Base-by-base conservation (phyloP, 2,113 vertebrate genomes). In the Bos taurus region DNA sequence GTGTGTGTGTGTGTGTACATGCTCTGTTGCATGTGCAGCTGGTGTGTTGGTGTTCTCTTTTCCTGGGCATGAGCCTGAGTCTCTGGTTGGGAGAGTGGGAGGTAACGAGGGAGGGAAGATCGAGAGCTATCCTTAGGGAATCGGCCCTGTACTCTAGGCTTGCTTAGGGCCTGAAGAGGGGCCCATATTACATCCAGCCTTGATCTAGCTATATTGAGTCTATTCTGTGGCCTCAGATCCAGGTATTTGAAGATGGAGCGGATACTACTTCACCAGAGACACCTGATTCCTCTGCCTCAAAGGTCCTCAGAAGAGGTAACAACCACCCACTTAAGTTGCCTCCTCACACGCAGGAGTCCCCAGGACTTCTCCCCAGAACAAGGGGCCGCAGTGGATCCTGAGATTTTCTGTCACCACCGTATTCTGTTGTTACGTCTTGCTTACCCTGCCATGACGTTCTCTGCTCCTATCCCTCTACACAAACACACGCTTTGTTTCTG, bases 251-350 rank as follows among this genome's bases (percentile, higher is more conserved):
- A 59, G 99, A 99, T 98, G 99, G 99, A 87, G 99, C 99, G 0
- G 99, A 99, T 95, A 99, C 99, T 1, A 99, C 99, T 0, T 99
- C 99, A 77, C 99, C 99, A 15, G 99, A 99, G 93, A 99, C 99
- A 2, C 99, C 99, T 0, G 99, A 99, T 85, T 99, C 99, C 17
- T 98, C 99, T 48, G 97, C 99, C 17, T 98, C 99, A 78, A 99
- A 99, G 98, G 98, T 99, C 80, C 99, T 99, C 93, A 99, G 99
- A 94, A 99, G 99, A 99, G 99, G 99, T 99, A 97, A 3, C 67
- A 56, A 8, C 21, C 21, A 80, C 59, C 36, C 77, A 78, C 54
- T 86, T 59, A 74, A 64, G 11, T 57, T 94, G 25, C 28, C 15
- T 78, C 60, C 23, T 36, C 36, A n/a, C 12, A 84, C 11, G 10